Percentiles rank a stretch among this genome's conserved stretches.
Conservation (phyloP, 2,113 vertebrate species). For the Piaya cayana region DNA sequence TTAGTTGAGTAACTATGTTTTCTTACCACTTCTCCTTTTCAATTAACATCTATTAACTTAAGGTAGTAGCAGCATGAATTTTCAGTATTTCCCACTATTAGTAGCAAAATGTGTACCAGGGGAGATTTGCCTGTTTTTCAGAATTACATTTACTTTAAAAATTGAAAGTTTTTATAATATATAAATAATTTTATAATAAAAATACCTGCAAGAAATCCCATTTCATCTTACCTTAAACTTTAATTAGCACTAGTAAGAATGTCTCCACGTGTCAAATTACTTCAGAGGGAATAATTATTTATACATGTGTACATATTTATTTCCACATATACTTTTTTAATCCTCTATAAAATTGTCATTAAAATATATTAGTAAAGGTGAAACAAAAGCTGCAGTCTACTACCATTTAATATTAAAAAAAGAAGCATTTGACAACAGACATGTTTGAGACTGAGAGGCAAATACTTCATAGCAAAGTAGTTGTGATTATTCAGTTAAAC, state of each 20-base stretch:
- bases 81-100: not conserved
- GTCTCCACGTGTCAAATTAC: not conserved
- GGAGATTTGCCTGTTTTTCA: not conserved
- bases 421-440: not conserved
- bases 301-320: not conserved
- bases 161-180: not conserved
- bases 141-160: not conserved
- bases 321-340: not conserved
- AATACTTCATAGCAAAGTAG: not conserved
- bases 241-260: not conserved
- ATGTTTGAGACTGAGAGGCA: not conserved
- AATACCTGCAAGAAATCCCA: not conserved
- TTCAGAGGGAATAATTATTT: not conserved
- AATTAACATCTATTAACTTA: not conserved
- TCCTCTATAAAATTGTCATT: not conserved
- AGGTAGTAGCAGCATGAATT: not conserved
- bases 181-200: not conserved
- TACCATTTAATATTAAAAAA: not conserved
- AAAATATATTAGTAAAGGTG: not conserved
- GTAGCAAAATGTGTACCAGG: not conserved
- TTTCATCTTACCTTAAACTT: constrained; percentile 3
- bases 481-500: not conserved
- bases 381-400: not conserved
- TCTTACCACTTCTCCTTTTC: not conserved
- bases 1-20: no score